phyloP scores from a whole-genome alignment of 2,888 invertebrate genomes.

The Rotaria socialis region DNA sequence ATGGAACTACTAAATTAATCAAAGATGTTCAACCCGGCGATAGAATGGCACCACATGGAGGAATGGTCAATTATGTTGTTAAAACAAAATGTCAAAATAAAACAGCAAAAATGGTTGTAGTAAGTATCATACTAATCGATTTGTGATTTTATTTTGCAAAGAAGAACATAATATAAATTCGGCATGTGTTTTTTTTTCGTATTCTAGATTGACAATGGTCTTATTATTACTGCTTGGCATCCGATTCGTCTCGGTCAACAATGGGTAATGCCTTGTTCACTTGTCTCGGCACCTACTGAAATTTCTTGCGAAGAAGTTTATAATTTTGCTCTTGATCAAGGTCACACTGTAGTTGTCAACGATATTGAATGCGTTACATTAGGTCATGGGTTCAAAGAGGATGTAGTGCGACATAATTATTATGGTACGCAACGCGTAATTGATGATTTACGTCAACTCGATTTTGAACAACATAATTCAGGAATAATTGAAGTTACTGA shows the following conservation, averaged over 20 bases:
- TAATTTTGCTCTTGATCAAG: constrained; percentile 38
- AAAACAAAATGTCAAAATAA: not conserved
- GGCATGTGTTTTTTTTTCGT: not conserved
- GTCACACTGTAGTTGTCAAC: constrained; percentile 36
- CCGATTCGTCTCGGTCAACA: constrained; percentile 24
- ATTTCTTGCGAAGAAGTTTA: constrained; percentile 21
- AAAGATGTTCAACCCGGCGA: constrained; percentile 1
- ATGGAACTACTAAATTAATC: not conserved
- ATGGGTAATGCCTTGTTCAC: constrained; percentile 40
- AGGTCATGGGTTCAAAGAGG: constrained; percentile 40
- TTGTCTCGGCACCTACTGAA: not conserved
- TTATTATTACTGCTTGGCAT: constrained; percentile 43
- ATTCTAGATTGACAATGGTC: not conserved
- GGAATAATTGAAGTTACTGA: not conserved
- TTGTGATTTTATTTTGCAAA: not conserved
- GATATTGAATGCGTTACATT: constrained; percentile 40
- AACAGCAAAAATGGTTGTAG: not conserved
- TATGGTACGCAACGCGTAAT: constrained; percentile 38
- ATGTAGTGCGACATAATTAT: constrained; percentile 39
- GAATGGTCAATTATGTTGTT: not conserved
- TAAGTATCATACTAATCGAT: not conserved
- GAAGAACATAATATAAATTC: not conserved
- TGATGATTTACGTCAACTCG: constrained; percentile 38
- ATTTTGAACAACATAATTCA: not conserved
- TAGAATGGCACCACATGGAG: not conserved